Conservation (phyloP, 2,113 vertebrate genomes). For the Nothocercus nigrocapillus region DNA sequence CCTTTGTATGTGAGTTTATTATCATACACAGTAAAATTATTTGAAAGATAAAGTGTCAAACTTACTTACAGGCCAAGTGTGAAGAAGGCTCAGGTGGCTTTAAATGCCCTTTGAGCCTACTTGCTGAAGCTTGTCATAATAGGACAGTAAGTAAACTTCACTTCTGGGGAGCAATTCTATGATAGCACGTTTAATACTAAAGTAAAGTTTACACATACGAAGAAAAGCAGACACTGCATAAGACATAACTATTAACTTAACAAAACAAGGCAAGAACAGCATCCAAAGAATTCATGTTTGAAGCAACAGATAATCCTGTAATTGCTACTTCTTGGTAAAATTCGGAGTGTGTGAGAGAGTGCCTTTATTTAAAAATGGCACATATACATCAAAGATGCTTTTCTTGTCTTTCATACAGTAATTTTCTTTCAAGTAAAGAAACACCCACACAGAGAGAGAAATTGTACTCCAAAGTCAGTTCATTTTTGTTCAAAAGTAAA, state of each 20-base stretch:
- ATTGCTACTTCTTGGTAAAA: constrained; percentile 72
- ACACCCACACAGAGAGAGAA: not conserved
- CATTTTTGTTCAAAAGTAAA: constrained; percentile 34
- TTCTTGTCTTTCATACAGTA: constrained; percentile 45
- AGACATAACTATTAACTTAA: constrained; percentile 59
- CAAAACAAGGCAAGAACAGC: constrained; percentile 40
- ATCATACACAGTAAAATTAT: constrained; percentile 10
- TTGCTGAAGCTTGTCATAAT: not conserved
- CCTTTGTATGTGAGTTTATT: not conserved
- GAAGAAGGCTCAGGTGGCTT: constrained; percentile 12
- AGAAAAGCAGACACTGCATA: constrained; percentile 35
- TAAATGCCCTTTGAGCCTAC: not conserved
- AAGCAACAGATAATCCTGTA: constrained; percentile 75
- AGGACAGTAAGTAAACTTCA: not conserved
- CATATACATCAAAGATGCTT: constrained; percentile 69
- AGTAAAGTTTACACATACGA: not conserved
- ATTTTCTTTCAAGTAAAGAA: constrained; percentile 42
- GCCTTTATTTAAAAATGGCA: constrained; percentile 58
- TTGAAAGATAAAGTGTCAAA: not conserved
- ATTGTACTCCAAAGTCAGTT: constrained; percentile 9
- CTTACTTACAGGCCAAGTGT: not conserved
- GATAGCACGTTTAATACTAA: constrained; percentile 5
- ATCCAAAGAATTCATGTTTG: constrained; percentile 66
- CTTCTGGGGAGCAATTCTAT: constrained; percentile 5
- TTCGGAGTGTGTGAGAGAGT: constrained; percentile 34